Conservation (phyloP, 2,888 invertebrate genomes). For the Schrankia costaestrigalis region DNA sequence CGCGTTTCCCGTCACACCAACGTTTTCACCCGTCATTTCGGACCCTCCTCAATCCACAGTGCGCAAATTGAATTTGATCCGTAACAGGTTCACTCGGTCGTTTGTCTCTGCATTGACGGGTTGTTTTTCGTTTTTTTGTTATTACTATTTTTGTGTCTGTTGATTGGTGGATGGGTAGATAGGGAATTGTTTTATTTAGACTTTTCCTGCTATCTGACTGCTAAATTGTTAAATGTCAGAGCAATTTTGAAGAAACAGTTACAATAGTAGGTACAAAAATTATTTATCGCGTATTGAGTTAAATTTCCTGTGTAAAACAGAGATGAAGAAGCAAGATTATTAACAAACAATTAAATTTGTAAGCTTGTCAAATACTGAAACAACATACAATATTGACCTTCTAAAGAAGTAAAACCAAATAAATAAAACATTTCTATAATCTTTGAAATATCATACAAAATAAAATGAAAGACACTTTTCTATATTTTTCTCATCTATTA, state of each 20-base stretch:
- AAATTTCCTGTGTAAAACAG: no score
- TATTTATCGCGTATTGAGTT: no score
- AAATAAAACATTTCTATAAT: no score
- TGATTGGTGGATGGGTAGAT: conserved; percentile 12
- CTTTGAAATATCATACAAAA: no score
- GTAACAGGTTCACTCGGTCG: conserved; percentile 64
- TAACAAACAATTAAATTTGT: no score
- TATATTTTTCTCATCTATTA: no score
- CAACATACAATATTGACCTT: no score
- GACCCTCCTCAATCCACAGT: conserved; percentile 74
- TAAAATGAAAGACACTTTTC: no score
- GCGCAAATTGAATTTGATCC: conserved; percentile 78
- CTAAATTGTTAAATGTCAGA: neutral
- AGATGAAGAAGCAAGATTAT: no score
- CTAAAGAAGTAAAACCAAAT: no score
- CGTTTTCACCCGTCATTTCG: conserved; percentile 60
- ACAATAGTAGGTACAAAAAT: no score
- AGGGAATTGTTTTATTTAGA: conserved; percentile 10
- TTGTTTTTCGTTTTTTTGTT: conserved; percentile 41
- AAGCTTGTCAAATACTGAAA: no score
- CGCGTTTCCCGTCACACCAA: conserved; percentile 38
- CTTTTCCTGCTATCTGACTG: neutral
- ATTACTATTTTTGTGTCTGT: conserved; percentile 31
- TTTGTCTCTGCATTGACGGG: conserved; percentile 65
- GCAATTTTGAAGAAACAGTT: neutral